A percentile compares a stretch with the other conserved stretches of the same genome.
phyloP scores from a whole-genome alignment of 1,140 invertebrate species.

The Aricia agestis region DNA sequence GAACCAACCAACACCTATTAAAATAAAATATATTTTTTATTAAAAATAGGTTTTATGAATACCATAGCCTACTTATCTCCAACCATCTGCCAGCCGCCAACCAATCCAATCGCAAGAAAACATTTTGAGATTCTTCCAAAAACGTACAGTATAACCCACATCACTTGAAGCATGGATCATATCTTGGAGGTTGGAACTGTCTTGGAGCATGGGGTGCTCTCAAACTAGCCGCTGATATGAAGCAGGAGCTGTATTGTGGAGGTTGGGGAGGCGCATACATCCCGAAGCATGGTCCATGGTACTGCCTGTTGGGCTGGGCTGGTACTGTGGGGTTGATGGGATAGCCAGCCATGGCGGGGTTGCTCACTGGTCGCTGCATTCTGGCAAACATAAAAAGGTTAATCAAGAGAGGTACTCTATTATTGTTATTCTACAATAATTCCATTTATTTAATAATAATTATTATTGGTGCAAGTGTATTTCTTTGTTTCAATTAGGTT shows the following conservation, averaged over 20 bases:
- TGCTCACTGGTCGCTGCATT: conserved; percentile 34
- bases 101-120: neutral
- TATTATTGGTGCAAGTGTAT: too few species aligned
- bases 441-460: too few species aligned
- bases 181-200: conserved; percentile 23
- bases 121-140: neutral
- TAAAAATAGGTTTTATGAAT: too few species aligned
- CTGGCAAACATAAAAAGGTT: conserved; percentile 23
- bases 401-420: neutral
- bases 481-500: too few species aligned
- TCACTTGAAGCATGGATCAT: conserved; percentile 34
- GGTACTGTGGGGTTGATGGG: conserved; percentile 17
- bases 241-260: conserved; percentile 25
- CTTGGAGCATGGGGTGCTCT: conserved; percentile 23
- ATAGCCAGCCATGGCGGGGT: conserved; percentile 24
- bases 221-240: conserved; percentile 26
- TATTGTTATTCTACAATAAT: too few species aligned
- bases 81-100: too few species aligned
- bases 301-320: conserved; percentile 11
- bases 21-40: too few species aligned
- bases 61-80: too few species aligned
- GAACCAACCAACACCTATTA: too few species aligned
- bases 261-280: conserved; percentile 9
- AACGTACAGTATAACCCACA: neutral
- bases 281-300: conserved; percentile 29